phyloP scores from a whole-genome alignment of 2,888 invertebrate genomes.

The Stictocephala bisonia region DNA sequence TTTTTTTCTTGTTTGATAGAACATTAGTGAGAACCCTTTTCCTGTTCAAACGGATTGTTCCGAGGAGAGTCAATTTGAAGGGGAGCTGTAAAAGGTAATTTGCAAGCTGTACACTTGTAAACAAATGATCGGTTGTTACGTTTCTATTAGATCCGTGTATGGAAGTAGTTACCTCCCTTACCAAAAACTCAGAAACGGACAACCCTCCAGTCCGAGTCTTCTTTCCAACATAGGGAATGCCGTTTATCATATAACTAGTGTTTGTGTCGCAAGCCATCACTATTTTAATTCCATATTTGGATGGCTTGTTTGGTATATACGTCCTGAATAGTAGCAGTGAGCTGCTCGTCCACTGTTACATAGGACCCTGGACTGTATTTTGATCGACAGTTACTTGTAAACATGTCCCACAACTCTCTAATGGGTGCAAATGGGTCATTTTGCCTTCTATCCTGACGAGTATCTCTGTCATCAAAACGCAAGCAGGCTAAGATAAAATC shows the following conservation, averaged over 20 bases:
- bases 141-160: not conserved
- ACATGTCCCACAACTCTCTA: no score
- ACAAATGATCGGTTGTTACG: not conserved
- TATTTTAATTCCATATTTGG: no score
- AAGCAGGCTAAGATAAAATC: not conserved
- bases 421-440: no score
- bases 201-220: not conserved
- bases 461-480: no score
- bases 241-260: no score
- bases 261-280: no score
- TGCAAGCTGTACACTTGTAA: not conserved
- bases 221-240: no score
- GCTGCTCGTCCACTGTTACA: no score
- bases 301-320: no score
- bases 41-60: not conserved
- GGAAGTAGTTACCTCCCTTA: not conserved
- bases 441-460: not conserved
- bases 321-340: no score
- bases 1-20: not conserved
- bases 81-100: not conserved
- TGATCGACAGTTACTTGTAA: not conserved
- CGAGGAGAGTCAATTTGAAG: no score
- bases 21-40: no score
- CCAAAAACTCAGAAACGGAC: not conserved
- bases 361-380: not conserved